These are phyloP conservation scores for Crotophaga sulcirostris DNA, from an alignment of 2,113 vertebrate species.

Conservation along the genomic window DNA sequence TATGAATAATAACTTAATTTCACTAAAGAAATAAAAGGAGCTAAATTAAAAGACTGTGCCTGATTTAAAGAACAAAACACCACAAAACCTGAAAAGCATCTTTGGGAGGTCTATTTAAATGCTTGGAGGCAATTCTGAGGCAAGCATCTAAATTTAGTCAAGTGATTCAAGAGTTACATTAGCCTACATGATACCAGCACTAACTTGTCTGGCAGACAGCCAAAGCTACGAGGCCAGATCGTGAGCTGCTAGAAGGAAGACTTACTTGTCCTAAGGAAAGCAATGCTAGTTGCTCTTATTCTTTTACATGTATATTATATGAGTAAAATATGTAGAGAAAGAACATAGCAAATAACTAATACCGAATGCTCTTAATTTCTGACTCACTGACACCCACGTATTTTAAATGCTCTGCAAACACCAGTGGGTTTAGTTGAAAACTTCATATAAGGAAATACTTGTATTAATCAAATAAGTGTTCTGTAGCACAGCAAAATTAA, in stretches of 20 bases:
- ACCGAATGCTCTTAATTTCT: not conserved
- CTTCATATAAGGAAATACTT: not conserved
- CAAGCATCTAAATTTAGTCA: slow-evolving; percentile 53
- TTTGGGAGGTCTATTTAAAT: slow-evolving; percentile 35
- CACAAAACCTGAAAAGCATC: slow-evolving; percentile 38
- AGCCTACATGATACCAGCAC: slow-evolving; percentile 38
- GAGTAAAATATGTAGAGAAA: not conserved
- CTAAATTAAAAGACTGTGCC: not conserved
- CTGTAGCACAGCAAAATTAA: not conserved
- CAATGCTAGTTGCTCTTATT: not conserved
- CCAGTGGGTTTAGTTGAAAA: not conserved
- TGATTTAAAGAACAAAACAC: not conserved
- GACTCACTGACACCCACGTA: not conserved
- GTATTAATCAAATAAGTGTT: not conserved
- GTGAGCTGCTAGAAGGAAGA: not conserved
- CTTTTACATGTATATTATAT: not conserved
- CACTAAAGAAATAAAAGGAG: not conserved
- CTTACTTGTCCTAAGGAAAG: slow-evolving; percentile 1
- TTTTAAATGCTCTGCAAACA: not conserved
- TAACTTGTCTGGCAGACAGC: slow-evolving; percentile 26
- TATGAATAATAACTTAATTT: not conserved
- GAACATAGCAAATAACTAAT: not conserved
- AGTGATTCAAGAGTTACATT: slow-evolving; percentile 53
- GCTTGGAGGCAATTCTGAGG: slow-evolving; percentile 41
- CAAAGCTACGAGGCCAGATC: slow-evolving; percentile 2